Base-by-base conservation (phyloP, 2,113 vertebrate genomes). In the Euleptes europaea region DNA sequence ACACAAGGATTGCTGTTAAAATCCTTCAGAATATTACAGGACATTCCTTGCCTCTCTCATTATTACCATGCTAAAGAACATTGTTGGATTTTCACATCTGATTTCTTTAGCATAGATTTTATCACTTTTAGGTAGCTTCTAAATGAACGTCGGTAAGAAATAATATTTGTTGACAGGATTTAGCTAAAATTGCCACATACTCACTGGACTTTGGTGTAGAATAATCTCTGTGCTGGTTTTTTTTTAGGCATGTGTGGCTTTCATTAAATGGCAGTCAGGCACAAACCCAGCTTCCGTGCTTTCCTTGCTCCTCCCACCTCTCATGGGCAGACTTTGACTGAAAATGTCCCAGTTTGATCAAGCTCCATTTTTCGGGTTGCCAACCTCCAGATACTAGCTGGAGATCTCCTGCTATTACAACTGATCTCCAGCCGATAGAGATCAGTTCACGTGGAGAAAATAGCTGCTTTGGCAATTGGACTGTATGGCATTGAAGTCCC, bases 11-110 rank as follows among this genome's bases (percentile, higher is more conserved):
- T 85, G 40, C 80, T 44, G 12, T 83, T 89, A 12, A 0, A 35
- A 83, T 93, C 47, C 91, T 93, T 88, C 79, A 92, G 78, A 85
- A 87, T 57, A 76, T 31, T 82, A 80, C 71, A 89, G 28, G 78
- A 47, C 79, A 78, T 83, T 77, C n/a, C 49, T 90, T 84, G 76
- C 76, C 83, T 66, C 83, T 90, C 91, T 90, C 89, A 73, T 74
- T 86, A 83, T 89, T 90, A 84, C 67, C 15, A 0, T 75, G 19
- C 69, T 84, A 89, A 96, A 89, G 35, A 72, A 82, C 26, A 54
- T 35, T 82, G 83, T 71, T 31, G 19, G 26, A 28, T 73, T 71
- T 91, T 88, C 86, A 74, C 77, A 75, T 83, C 80, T 73, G 17
- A 88, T 94, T 87, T 90, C 54, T 87, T 90, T 77, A 65, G 13